Evolutionary conservation across 2,113 vertebrate species (phyloP), one percentile per base, ranked within the genome.

Genomic region (Dicaeum eximium): DNA sequence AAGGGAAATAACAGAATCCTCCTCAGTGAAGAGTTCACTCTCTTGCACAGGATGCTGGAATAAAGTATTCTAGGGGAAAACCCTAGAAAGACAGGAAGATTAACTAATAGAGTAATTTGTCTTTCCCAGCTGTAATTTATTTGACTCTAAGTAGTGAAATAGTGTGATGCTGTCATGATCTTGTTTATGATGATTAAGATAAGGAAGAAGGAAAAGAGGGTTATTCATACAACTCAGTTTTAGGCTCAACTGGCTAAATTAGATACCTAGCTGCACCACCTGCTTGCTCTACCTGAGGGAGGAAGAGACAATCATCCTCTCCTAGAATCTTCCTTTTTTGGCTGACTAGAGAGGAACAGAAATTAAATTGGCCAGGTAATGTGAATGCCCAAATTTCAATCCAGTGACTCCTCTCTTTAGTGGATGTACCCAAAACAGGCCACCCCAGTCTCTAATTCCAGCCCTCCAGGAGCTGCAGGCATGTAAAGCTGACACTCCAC

Each of bases 161-260:
- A 95, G 70, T 73, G 92, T 84, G 93, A 90, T 88, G 82, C 86
- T 96, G 85, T 92, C 95, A 95, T 53, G 93, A 79, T 93, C 95
- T 96, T 94, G 94, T 97, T 97, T 97, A 95, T 95, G 95, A 94
- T 93, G 95, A 97, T 96, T 97, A 96, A 97, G 69, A 60, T 78
- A 88, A 96, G 71, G 64, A 88, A 88, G 80, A 90, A 78, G 69
- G 82, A 90, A 92, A 84, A 73, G 71, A 65, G 5, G 15, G 80
- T 91, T 95, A 90, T 74, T 97, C 80, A 74, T 54, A 67, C 33
- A 70, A 71, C 37, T 66, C 38, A 28, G 67, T 83, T 91, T 92
- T 37, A 88, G 60, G 72, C 67, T 92, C 79, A 80, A 24, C 42
- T 80, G 80, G 82, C 42, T 92, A 92, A 83, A 92, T 78, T 9